Conservation (phyloP, 2,113 vertebrate genomes). For the Lepus americanus region DNA sequence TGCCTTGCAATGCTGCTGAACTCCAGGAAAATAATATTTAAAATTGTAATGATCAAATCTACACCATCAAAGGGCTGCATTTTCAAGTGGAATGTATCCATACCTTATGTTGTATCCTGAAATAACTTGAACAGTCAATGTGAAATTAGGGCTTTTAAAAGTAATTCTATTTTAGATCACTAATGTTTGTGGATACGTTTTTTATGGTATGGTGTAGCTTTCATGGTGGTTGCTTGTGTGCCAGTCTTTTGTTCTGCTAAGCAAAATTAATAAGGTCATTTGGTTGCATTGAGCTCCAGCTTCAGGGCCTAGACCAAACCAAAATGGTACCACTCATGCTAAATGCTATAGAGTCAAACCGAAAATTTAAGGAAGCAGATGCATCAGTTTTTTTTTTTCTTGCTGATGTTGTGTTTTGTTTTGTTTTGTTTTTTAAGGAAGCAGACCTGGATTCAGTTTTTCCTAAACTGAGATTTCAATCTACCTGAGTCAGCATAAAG, state of each 20-base stretch:
- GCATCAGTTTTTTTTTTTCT: too few species aligned
- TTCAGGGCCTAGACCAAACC: background rate
- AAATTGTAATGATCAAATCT: background rate
- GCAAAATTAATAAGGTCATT: background rate
- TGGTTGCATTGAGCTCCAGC: background rate
- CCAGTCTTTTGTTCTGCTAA: background rate
- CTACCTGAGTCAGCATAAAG: background rate
- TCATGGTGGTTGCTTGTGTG: background rate
- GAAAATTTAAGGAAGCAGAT: background rate
- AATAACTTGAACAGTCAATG: background rate
- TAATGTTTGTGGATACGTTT: background rate
- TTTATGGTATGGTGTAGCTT: background rate
- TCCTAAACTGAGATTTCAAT: background rate
- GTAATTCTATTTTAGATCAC: constrained; percentile 21
- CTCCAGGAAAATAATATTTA: constrained; percentile 34
- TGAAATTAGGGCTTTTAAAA: background rate
- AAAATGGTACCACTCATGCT: background rate
- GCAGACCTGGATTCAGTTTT: background rate
- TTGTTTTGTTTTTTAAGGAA: too few species aligned
- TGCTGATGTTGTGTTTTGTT: too few species aligned
- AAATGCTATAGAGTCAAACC: background rate
- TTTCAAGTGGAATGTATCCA: background rate
- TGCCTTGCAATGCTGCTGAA: background rate
- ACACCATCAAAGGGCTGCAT: background rate
- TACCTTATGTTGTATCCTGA: background rate